Evolutionary conservation across 1,140 invertebrate genomes (phyloP), one percentile per base, ranked within the genome.

Genomic region (Leucophenga varia): DNA sequence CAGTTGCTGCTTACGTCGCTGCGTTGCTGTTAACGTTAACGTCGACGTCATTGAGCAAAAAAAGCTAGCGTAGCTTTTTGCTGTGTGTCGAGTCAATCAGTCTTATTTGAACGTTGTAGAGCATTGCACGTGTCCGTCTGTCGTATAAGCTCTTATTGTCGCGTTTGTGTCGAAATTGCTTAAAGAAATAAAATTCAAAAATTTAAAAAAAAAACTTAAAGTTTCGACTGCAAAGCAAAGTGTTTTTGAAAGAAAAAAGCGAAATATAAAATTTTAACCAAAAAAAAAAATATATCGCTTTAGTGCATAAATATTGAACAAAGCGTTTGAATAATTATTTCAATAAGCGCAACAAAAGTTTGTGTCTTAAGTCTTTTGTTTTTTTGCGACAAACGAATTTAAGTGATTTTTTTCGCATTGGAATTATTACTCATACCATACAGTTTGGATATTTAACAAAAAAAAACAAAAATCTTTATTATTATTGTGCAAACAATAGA

Each of bases 351-450:
- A 30, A 30, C 12, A 30, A 30, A 20, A 7, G 64, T 67, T 67
- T 55, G 64, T 68, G 64, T 21, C 57, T 44, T 54, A 60, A 68
- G 64, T 67, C 64, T 58, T 68, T 68, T 52, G 57, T 60, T 67
- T 30, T 30, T n/a, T 54, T 49, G 43, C 58, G 34, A 48, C 52
- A 54, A 5, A 16, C 4, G 17, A 6, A 34, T n/a, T n/a, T n/a
- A n/a, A n/a, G n/a, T n/a, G n/a, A n/a, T n/a, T n/a, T n/a, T n/a
- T n/a, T n/a, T n/a, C n/a, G n/a, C n/a, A n/a, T n/a, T n/a, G n/a
- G n/a, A n/a, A n/a, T n/a, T n/a, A n/a, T n/a, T n/a, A n/a, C n/a
- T n/a, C n/a, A n/a, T n/a, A n/a, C n/a, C n/a, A n/a, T n/a, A n/a
- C n/a, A n/a, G n/a, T n/a, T n/a, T n/a, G n/a, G n/a, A n/a, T 30